Conservation (phyloP, 2,888 invertebrate species). For the Machimus atricapillus region DNA sequence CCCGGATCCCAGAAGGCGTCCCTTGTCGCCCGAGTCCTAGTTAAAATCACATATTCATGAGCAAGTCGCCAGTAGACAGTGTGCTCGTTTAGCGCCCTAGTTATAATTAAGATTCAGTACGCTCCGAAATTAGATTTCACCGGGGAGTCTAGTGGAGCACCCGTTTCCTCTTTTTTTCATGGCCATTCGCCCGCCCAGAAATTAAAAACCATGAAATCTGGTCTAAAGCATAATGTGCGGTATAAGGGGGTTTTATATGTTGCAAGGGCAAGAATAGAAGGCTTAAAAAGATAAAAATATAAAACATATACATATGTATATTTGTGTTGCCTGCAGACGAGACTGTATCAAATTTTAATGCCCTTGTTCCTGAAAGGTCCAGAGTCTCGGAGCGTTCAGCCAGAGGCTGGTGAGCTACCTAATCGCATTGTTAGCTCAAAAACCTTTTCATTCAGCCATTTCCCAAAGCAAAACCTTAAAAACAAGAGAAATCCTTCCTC, state of each 20-base stretch:
- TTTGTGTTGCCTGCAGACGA: not conserved
- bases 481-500: not conserved
- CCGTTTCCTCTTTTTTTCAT: not conserved
- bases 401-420: not conserved
- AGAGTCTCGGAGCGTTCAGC: not conserved
- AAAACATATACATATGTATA: not conserved
- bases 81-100: not conserved
- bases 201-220: not conserved
- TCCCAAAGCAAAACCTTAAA: not conserved
- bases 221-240: not conserved
- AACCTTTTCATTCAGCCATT: not conserved
- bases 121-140: not conserved
- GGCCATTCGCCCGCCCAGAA: not conserved
- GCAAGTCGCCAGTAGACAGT: not conserved
- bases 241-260: not conserved
- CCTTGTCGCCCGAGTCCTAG: not conserved
- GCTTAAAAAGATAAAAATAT: not conserved
- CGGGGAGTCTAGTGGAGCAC: not conserved
- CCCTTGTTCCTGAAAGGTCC: not conserved
- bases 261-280: not conserved
- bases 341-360: slow-evolving; percentile 12
- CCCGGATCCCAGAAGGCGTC: not conserved
- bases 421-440: slow-evolving; percentile 2
- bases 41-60: slow-evolving; percentile 1
- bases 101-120: slow-evolving; percentile 9